Conservation (phyloP, 1,140 invertebrate species). For the Halesus radiatus region DNA sequence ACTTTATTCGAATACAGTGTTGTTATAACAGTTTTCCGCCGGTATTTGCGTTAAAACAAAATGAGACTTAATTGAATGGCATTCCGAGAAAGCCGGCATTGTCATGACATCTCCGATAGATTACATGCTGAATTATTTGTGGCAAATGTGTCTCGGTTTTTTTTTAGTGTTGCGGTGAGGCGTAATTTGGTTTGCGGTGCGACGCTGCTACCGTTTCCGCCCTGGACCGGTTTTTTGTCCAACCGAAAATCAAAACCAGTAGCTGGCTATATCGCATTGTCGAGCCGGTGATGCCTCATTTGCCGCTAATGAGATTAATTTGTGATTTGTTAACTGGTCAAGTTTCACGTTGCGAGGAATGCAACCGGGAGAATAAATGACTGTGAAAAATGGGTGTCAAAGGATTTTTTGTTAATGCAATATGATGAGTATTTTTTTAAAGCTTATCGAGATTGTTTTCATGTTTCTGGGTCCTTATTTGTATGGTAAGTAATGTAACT, state of each 20-base stretch:
- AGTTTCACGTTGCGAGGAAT: no score
- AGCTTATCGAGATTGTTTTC: no score
- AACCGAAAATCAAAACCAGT: slow-evolving; percentile 46
- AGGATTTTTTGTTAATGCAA: no score
- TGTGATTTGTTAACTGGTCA: slow-evolving; percentile 11
- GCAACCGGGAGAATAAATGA: no score
- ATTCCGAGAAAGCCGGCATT: slow-evolving; percentile 3
- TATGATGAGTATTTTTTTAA: no score
- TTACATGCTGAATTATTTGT: not conserved
- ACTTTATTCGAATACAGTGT: no score
- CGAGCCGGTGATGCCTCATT: slow-evolving; percentile 35
- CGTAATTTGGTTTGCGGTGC: slow-evolving; percentile 41
- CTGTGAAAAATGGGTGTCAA: no score
- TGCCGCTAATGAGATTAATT: slow-evolving; percentile 38
- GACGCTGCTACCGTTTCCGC: slow-evolving; percentile 44
- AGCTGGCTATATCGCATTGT: slow-evolving; percentile 34
- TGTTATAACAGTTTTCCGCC: no score
- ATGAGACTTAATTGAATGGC: not conserved
- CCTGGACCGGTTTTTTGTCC: slow-evolving; percentile 32
- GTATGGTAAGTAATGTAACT: no score
- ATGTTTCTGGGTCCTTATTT: no score
- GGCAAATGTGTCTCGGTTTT: slow-evolving; percentile 40
- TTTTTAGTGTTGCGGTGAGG: slow-evolving; percentile 37
- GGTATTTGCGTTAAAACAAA: no score
- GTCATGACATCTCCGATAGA: slow-evolving; percentile 11